These are phyloP conservation scores for Distichodus sexfasciatus DNA, from an alignment of 2,797 vertebrate species.

Conservation along the genomic window DNA sequence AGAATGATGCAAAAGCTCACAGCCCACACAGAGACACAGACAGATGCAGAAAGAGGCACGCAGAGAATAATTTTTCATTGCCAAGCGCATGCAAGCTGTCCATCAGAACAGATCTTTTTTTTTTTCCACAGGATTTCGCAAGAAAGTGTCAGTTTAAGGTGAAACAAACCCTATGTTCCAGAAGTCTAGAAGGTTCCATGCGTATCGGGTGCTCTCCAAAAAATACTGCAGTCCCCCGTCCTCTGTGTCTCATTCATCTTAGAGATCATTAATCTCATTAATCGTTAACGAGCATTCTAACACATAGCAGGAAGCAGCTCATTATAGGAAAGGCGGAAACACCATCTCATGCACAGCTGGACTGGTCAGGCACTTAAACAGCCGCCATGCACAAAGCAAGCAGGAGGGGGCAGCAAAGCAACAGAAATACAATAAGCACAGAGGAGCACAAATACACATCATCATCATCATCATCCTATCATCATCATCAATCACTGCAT, in stretches of 20 bases:
- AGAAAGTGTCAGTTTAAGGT: not conserved
- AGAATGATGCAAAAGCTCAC: not conserved
- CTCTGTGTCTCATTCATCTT: conserved; percentile 16
- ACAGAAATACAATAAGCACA: conserved; percentile 25
- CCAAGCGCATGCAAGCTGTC: not conserved
- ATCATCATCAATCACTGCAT: not conserved
- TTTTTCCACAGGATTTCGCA: too few relatives aligned
- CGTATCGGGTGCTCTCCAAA: not conserved
- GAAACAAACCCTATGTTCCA: not conserved
- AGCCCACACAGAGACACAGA: not conserved
- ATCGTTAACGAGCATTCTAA: conserved; percentile 41
- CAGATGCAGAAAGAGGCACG: too few relatives aligned
- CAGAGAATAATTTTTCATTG: not conserved
- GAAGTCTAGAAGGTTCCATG: not conserved
- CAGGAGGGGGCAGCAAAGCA: conserved; percentile 69
- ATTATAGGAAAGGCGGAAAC: conserved; percentile 45
- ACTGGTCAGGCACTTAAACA: not conserved
- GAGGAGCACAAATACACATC: not conserved
- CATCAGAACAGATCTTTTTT: not conserved
- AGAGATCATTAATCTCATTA: conserved; percentile 51
- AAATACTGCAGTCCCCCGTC: not conserved
- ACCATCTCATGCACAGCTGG: conserved; percentile 40
- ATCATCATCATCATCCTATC: too few relatives aligned
- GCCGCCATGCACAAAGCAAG: conserved; percentile 35
- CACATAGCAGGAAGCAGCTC: conserved; percentile 37